Base-by-base conservation (phyloP, 2,797 vertebrate genomes). In the Apogon hyalosoma region DNA sequence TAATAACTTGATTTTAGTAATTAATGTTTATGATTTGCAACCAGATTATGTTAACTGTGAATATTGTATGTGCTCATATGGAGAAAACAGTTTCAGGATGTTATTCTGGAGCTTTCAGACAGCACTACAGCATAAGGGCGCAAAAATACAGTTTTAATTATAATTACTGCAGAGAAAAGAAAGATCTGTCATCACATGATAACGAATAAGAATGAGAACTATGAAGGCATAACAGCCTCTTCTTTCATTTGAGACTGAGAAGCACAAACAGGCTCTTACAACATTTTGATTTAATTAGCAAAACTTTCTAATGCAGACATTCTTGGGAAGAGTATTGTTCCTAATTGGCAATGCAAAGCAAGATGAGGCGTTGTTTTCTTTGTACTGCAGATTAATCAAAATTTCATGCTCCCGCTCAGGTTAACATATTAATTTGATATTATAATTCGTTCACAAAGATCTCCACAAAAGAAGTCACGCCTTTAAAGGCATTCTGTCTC, bases 251-350 rank as follows among this genome's bases (percentile, higher is more conserved):
- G 11, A 52, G 36, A 48, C n/a, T 72, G 38, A 38, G 46, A 67
- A 73, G 53, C 68, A 60, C 48, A 70, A 75, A 73, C 64, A 69
- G 15, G 12, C 47, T 73, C 54, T 66, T 49, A 42, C 41, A 60
- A 60, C 11, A 68, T 39, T 79, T 75, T 51, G 51, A 74, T 77
- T 67, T 57, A 80, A 84, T 82, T 73, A 73, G 45, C 18, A 64
- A 51, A 73, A 64, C 14, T 33, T 73, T 69, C 45, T 7, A 48
- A 61, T 52, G 28, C 48, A 62, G 13, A 70, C 67, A 39, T 70
- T 68, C 52, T 46, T 21, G 1, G 21, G 19, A 60, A 36, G 33
- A 55, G 36, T 2, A 49, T 77, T 42, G 36, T 43, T 73, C 62
- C 51, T 75, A 64, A 79, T 55, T 75, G 50, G 47, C 33, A 39